Evolutionary conservation across 2,113 vertebrate species (phyloP).

Genomic region (Casuarius casuarius): DNA sequence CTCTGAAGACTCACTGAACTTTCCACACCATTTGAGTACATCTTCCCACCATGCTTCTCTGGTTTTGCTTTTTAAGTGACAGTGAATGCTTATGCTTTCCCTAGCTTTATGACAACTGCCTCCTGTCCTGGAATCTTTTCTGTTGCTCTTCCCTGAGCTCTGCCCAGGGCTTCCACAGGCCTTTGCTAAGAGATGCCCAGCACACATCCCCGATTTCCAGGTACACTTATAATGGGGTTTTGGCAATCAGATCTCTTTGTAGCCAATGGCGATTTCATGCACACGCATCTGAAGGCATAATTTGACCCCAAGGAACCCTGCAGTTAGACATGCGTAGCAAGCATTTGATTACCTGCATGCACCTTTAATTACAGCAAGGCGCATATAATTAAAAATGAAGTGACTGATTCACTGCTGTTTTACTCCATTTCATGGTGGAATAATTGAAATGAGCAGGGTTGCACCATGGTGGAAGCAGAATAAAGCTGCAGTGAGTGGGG

Average conservation of each 20-base stretch:
- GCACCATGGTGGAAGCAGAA: neutral
- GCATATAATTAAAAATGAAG: neutral
- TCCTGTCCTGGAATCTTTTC: neutral
- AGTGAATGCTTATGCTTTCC: neutral
- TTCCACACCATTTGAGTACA: neutral
- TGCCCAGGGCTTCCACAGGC: neutral
- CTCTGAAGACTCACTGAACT: neutral
- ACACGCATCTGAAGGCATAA: rapidly evolving
- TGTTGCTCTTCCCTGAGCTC: neutral
- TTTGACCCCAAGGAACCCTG: constrained; percentile 1
- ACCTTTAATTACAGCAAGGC: constrained; percentile 19
- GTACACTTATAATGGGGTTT: neutral
- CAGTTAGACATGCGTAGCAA: neutral
- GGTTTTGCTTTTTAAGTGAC: neutral
- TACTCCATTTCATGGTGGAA: neutral
- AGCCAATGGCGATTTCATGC: neutral
- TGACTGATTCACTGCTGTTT: neutral
- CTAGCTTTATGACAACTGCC: neutral
- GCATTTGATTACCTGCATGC: constrained; percentile 16
- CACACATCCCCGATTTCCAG: neutral
- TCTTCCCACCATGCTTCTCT: neutral
- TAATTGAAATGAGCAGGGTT: neutral
- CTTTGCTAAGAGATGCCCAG: neutral
- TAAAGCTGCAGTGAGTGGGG: neutral
- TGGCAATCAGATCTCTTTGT: neutral